Base-by-base conservation (phyloP, 37 sponge, comb jelly and placozoan species). In the Geodia barretti region DNA sequence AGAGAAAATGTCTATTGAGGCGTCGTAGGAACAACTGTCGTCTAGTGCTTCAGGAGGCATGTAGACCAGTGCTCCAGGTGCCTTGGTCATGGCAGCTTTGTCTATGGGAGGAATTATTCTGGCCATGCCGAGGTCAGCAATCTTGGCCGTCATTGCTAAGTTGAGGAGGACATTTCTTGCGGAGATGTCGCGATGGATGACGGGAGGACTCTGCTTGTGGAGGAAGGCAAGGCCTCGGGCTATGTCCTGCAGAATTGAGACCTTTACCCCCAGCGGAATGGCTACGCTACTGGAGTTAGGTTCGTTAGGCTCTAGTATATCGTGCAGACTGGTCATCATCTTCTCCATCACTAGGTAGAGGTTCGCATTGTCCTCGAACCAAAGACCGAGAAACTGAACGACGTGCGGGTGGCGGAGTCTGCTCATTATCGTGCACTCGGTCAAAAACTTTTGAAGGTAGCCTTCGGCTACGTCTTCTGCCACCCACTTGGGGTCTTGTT, bases 1-100 rank as follows among this genome's bases (percentile, higher is more conserved):
- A 0, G 89, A 88, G 74, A 88, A 88, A 59, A 88, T 72, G 71
- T 85, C 85, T 14, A 85, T 35, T 32, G 35, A 47, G 39, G 26
- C 39, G 29, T 34, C 29, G 31, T 71, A 72, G 4, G 1, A 35
- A 35, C 7, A 24, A 65, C 7, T 65, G 7, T 29, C 67, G n/a
- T 7, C 7, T 24, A 8, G 17, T 19, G 41, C 70, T n/a, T 79
- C 80, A 25, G 82, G 82, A 29, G 82, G 82, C 82, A 71, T 73
- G 64, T 58, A 79, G 26, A 11, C 32, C 25, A 34, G 80, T 19
- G 60, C 68, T 1, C 80, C 80, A 29, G 69, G 47, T 8, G 32
- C 32, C 8, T 11, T 43, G 60, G 70, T 69, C 80, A 79, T n/a
- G n/a, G n/a, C n/a, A n/a, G n/a, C n/a, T n/a, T n/a, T n/a, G n/a